Base-by-base conservation (phyloP, 2,113 vertebrate genomes). In the Actinemys pallida region DNA sequence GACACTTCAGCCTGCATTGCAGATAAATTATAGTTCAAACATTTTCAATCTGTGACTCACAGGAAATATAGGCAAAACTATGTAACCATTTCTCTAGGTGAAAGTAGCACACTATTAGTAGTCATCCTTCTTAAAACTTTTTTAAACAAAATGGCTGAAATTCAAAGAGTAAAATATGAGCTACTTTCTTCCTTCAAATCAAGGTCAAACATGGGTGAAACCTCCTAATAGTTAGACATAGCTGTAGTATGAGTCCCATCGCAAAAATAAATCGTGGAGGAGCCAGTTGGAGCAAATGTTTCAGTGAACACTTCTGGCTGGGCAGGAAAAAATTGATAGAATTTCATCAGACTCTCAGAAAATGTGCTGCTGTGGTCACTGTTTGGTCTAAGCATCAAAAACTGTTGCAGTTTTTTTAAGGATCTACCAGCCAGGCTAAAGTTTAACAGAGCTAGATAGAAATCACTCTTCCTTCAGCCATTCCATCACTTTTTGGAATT, bases 211-310 rank as follows among this genome's bases (percentile, higher is more conserved):
- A n/a, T 94, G 53, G 84, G 93, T 96, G 93, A 94, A 91, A 89
- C 88, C 85, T 35, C 16, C 49, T 10, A 25, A 65, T 50, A 57
- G 78, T 82, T 78, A 62, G 87, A 56, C 83, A 89, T 57, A 81
- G 69, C 39, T 92, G 22, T 83, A 88, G 14, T 89, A 76, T 84
- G 57, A 56, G 81, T 86, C 95, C 92, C 83, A 86, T 95, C 89
- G 82, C 93, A 96, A 95, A 96, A 98, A 96, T 96, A 97, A 97
- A 97, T 84, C 94, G 96, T 96, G 95, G 95, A 92, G 94, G 96
- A 93, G 95, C 94, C 95, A 92, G 94, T 95, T 94, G 95, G 89
- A 97, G 95, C 95, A 97, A 97, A 57, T 84, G 89, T 96, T 95
- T 88, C 56, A 80, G 83, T 69, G 95, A 96, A 4, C 89, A 54